These are phyloP conservation scores for Drosophila sordidula DNA, from an alignment of 2,888 invertebrate species.

Conservation along the genomic window DNA sequence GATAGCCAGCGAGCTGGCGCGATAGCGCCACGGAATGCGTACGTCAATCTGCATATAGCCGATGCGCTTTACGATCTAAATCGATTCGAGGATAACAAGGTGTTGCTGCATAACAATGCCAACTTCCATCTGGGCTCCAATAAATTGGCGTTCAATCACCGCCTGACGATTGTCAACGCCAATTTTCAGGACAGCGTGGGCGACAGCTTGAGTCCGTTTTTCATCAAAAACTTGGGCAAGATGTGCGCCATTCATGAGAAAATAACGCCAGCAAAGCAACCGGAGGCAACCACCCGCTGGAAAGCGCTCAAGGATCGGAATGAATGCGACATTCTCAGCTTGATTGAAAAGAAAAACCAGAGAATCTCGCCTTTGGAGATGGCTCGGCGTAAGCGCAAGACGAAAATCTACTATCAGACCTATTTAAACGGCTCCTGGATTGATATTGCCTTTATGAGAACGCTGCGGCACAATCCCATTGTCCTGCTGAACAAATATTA, in stretches of 20 bases:
- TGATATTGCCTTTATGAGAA: conserved; percentile 56
- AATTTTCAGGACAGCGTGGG: conserved; percentile 49
- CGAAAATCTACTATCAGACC: conserved; percentile 56
- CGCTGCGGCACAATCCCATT: conserved; percentile 41
- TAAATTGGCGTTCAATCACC: conserved; percentile 47
- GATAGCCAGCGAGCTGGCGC: conserved; percentile 46
- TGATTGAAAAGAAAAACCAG: conserved; percentile 4
- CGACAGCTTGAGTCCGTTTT: conserved; percentile 42
- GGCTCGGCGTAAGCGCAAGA: conserved; percentile 57
- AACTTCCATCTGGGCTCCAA: conserved; percentile 40
- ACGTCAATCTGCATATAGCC: conserved; percentile 44
- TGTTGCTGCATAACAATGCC: conserved; percentile 33
- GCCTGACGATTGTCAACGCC: conserved; percentile 38
- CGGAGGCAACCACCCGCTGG: conserved; percentile 19
- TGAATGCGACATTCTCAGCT: conserved; percentile 58
- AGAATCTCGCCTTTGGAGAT: conserved; percentile 51
- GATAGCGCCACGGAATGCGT: conserved; percentile 15
- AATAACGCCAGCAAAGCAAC: neutral
- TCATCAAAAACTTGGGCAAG: conserved; percentile 29
- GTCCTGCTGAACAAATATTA: conserved; percentile 24
- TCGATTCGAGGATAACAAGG: conserved; percentile 56
- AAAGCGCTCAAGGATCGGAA: conserved; percentile 8
- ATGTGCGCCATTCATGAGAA: conserved; percentile 23
- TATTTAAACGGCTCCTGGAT: conserved; percentile 50
- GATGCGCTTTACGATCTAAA: conserved; percentile 67